Evolutionary conservation across 37 sponge, comb jelly and placozoan genomes (phyloP).

Genomic region (Cliona cf. orientalis): DNA sequence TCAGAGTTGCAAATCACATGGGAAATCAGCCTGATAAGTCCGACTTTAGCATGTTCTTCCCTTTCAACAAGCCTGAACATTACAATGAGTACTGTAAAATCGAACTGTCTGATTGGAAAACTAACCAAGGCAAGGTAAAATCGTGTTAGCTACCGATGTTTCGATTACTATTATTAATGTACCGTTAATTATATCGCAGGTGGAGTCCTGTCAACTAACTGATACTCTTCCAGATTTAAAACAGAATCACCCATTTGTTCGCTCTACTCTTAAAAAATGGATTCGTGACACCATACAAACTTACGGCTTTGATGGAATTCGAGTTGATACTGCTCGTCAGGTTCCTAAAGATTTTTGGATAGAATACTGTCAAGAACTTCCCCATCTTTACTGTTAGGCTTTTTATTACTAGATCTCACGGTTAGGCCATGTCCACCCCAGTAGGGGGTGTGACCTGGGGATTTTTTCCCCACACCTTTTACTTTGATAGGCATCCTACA

Average conservation of each 20-base stretch:
- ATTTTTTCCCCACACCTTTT: too few relatives aligned
- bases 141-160: too few relatives aligned
- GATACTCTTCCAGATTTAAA: constrained; percentile 81
- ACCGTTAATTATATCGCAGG: constrained; percentile 27
- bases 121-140: too few relatives aligned
- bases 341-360: constrained; percentile 78
- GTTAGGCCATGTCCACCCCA: too few relatives aligned
- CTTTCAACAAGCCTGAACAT: constrained; percentile 69
- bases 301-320: constrained; percentile 76
- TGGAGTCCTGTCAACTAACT: constrained; percentile 78
- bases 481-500: too few relatives aligned
- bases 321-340: constrained; percentile 75
- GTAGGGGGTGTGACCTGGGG: too few relatives aligned
- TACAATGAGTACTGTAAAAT: constrained; percentile 80
- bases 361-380: constrained; percentile 46
- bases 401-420: too few relatives aligned
- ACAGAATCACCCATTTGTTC: constrained; percentile 73
- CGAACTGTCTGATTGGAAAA: too few relatives aligned
- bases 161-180: too few relatives aligned
- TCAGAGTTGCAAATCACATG: constrained; percentile 85
- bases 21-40: constrained; percentile 68
- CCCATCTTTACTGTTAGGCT: too few relatives aligned
- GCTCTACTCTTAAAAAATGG: constrained; percentile 64
- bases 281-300: constrained; percentile 34
- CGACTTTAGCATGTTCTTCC: constrained; percentile 66